phyloP scores from a whole-genome alignment of 2,888 invertebrate species.

The Eristalis pertinax region DNA sequence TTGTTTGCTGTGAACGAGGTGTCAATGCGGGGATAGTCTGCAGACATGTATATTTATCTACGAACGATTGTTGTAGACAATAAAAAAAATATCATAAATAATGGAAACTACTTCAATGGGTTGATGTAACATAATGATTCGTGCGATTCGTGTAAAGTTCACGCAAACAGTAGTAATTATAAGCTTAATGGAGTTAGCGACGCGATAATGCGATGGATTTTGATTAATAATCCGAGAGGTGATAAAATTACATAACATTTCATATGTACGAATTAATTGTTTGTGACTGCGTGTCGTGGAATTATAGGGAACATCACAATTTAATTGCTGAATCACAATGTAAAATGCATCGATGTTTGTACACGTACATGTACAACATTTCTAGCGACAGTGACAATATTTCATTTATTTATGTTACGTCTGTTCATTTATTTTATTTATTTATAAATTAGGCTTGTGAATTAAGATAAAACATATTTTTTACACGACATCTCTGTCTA shows the following conservation, averaged over 20 bases:
- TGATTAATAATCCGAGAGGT: constrained; percentile 29
- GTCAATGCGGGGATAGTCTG: constrained; percentile 18
- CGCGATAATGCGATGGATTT: constrained; percentile 22
- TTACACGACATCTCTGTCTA: no score
- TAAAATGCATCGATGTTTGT: no score
- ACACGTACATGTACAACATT: no score
- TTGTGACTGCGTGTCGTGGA: neutral
- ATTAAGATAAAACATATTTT: no score
- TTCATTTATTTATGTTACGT: no score
- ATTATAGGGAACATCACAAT: neutral
- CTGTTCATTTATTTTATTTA: no score
- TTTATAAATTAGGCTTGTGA: no score
- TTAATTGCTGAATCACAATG: neutral
- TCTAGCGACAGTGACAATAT: no score
- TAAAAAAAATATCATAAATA: constrained; percentile 3
- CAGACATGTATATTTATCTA: neutral
- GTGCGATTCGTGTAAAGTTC: constrained; percentile 8
- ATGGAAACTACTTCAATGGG: constrained; percentile 17
- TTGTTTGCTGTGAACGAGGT: constrained; percentile 17
- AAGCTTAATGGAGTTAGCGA: constrained; percentile 25
- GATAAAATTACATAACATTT: constrained; percentile 9
- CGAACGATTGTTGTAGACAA: constrained; percentile 17
- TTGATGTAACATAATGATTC: constrained; percentile 22
- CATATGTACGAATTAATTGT: neutral
- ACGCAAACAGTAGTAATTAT: constrained; percentile 30